Percentiles rank a stretch among this genome's conserved stretches.
Evolutionary conservation across 2,797 vertebrate species (phyloP).

Genomic region (Liasis olivaceus): DNA sequence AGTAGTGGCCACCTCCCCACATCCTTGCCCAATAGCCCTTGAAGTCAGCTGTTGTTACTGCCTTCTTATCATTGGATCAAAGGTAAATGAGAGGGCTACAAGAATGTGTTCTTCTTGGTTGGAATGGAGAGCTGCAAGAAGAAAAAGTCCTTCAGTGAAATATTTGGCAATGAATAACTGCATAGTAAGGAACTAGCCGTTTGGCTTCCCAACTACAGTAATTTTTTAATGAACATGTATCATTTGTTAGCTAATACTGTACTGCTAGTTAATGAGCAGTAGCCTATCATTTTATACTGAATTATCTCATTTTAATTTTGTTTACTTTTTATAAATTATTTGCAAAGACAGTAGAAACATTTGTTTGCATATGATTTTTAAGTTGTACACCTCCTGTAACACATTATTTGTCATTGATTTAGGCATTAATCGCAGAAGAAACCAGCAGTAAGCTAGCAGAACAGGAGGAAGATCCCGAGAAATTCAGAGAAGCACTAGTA

Average conservation of each 20-base stretch:
- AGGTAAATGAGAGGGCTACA: neutral
- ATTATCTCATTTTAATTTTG: neutral
- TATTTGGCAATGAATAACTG: neutral
- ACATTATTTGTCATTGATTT: conserved; percentile 16
- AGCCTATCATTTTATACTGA: neutral
- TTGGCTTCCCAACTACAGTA: neutral
- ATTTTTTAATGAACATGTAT: neutral
- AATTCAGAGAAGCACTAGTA: conserved; percentile 88
- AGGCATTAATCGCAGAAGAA: conserved; percentile 97
- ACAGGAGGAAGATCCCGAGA: conserved; percentile 90
- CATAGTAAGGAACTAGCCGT: neutral
- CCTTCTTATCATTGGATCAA: neutral
- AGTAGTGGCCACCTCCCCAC: neutral
- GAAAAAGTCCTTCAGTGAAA: neutral
- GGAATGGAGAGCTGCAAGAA: neutral
- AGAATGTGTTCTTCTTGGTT: neutral
- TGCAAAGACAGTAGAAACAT: neutral
- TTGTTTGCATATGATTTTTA: conserved; percentile 35
- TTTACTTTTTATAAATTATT: neutral
- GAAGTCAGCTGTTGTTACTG: neutral
- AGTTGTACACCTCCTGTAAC: conserved; percentile 10
- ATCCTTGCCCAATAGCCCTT: neutral
- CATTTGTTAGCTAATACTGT: neutral
- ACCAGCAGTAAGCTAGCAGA: conserved; percentile 85
- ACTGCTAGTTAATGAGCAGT: neutral